Evolutionary conservation across 2,113 vertebrate species (phyloP), one percentile per base, ranked within the genome.

Genomic region (Varanus salvator): DNA sequence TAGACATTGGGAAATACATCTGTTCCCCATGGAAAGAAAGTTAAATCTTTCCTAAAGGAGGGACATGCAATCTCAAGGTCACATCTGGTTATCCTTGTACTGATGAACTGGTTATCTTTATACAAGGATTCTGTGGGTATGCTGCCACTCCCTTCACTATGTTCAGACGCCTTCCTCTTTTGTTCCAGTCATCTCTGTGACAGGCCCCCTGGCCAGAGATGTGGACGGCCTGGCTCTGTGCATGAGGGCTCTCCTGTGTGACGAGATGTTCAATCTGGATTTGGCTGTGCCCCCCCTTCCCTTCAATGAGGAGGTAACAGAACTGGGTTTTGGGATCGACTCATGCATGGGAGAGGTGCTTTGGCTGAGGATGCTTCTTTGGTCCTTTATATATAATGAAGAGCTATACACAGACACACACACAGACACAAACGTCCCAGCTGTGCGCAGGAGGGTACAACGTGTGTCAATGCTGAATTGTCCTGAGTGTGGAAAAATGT

Each of bases 201-300:
- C 96, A 8, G 98, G 98, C 27, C 98, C 97, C 0, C 92, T 98
- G 96, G 98, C 94, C 0, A 96, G 93, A 48, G 98, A 98, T 0
- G 98, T 99, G 91, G 98, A 98, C 91, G 98, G 98, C 93, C 96
- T 99, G 95, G 98, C 97, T 4, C 94, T 98, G 83, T 98, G 95
- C 76, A 97, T 99, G 98, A 96, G 95, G 96, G 98, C 97, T 0
- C 93, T 99, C 86, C 97, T 99, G 21, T 98, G 97, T 3, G 92
- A 98, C 38, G 95, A 99, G 93, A 96, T 99, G 98, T 98, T 99
- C 94, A 87, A 9, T 3, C 93, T 99, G 97, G 98, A 99, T 88
- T 97, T 98, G 91, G 96, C 96, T 0, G 94, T 99, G 71, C 98
- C 98, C 19, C 98, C 98, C 0, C 0, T 99, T 52, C 98, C 98